Conservation (phyloP, 2,888 invertebrate genomes). For the Ormia ochracea region DNA sequence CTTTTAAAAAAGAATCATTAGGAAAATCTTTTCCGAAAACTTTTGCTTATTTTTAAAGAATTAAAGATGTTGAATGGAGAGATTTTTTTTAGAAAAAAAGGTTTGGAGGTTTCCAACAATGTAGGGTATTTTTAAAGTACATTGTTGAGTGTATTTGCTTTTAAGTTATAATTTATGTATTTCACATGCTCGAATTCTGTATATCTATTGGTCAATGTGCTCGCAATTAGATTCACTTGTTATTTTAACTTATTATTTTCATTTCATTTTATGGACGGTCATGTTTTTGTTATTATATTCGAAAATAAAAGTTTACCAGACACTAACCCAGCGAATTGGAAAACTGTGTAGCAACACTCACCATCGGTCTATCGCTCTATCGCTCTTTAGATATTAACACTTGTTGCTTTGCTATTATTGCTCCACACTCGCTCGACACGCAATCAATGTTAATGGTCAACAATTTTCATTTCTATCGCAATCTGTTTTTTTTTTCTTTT, state of each 20-base stretch:
- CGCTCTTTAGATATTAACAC: slow-evolving; percentile 32
- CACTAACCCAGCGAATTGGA: neutral
- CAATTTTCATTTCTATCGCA: slow-evolving; percentile 25
- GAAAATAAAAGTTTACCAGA: slow-evolving; percentile 12
- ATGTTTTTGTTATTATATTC: slow-evolving; percentile 12
- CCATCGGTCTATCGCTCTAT: neutral
- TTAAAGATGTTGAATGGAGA: no score
- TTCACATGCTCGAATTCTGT: slow-evolving; percentile 5
- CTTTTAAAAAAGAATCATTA: no score
- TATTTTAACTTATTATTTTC: slow-evolving; percentile 3
- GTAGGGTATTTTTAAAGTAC: no score
- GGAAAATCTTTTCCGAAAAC: no score
- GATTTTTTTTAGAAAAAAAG: no score
- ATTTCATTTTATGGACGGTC: neutral
- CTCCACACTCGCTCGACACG: slow-evolving; percentile 30
- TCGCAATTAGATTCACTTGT: slow-evolving; percentile 34
- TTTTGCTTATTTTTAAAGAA: no score
- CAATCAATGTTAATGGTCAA: slow-evolving; percentile 60
- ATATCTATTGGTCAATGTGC: slow-evolving; percentile 20
- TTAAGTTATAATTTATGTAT: neutral
- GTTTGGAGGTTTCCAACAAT: no score
- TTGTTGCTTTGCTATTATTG: slow-evolving; percentile 25
- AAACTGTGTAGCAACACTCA: slow-evolving; percentile 28
- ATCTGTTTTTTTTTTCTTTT: slow-evolving; percentile 14
- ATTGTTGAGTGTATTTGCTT: no score